These are phyloP conservation scores for Cydia amplana DNA, from an alignment of 1,140 invertebrate species.

Conservation along the genomic window DNA sequence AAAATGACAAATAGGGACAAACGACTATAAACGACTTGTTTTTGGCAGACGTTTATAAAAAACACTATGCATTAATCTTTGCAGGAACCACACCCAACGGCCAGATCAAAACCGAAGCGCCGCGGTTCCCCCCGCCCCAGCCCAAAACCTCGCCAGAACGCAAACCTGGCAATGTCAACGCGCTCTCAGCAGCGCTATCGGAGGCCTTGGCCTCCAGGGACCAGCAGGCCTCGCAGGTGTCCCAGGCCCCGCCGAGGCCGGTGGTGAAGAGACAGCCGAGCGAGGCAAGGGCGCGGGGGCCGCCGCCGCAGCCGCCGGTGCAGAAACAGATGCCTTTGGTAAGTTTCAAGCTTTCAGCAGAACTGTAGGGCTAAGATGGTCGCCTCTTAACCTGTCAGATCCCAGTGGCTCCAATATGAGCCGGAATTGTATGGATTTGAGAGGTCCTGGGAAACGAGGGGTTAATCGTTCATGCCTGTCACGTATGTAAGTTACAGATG, in stretches of 20 bases:
- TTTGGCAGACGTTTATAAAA: not conserved
- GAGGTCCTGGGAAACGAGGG: no score
- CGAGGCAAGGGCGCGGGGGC: slow-evolving; percentile 63
- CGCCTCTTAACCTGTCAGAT: no score
- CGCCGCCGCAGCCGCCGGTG: slow-evolving; percentile 70
- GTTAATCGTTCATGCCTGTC: no score
- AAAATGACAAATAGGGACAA: no score
- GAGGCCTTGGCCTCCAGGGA: slow-evolving; percentile 59
- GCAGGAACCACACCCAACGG: slow-evolving; percentile 65
- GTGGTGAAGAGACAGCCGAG: slow-evolving; percentile 62
- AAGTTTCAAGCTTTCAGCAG: no score
- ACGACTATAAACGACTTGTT: no score
- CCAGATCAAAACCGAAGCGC: slow-evolving; percentile 61
- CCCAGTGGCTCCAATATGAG: no score
- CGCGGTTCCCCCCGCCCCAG: slow-evolving; percentile 49
- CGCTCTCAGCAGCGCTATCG: slow-evolving; percentile 63
- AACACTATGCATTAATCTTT: slow-evolving; percentile 4
- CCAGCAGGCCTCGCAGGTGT: slow-evolving; percentile 33
- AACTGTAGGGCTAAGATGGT: no score
- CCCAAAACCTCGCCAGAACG: slow-evolving; percentile 59
- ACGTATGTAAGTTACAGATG: no score
- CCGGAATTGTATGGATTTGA: no score
- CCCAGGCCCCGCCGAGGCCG: slow-evolving; percentile 48
- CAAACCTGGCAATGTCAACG: slow-evolving; percentile 51
- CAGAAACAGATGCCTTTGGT: slow-evolving; percentile 70